Base-by-base conservation (phyloP, 2,797 vertebrate species). In the Malurus splendens region DNA sequence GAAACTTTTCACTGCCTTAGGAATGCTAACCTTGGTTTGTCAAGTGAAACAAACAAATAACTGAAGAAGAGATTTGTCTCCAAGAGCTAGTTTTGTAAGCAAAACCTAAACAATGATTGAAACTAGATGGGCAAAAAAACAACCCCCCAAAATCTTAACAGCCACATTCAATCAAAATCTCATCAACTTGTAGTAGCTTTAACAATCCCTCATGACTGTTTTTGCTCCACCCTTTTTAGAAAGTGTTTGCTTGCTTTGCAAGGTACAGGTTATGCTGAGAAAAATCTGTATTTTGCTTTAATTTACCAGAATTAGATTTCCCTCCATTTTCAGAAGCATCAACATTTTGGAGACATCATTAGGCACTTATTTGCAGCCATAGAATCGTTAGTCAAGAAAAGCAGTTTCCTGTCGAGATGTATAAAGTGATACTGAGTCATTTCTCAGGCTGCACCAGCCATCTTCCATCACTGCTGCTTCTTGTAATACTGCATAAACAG, bases 231-330 rank as follows among this genome's bases (percentile, higher is more conserved):
- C 16, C 18, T 77, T 59, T 59, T 74, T 25, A 55, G 18, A 30
- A 62, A 3, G 4, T 22, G 36, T 54, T 47, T 50, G n/a, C 39
- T 50, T 71, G 54, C 42, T 80, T 67, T 82, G 14, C 39, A 79
- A 79, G 25, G 20, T 33, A 64, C 4, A 87, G n/a, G 4, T 65
- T 64, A 82, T 32, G 12, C 56, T 48, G 33, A 83, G 36, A 47
- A 87, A 74, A 76, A 81, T 12, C 18, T 1, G 2, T 50, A 64
- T 64, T 91, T 77, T 57, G 30, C 42, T 93, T 82, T 77, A 60
- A 74, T 92, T 79, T 70, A 93, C 56, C 64, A 87, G 59, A 89
- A 86, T 86, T 47, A 83, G 47, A 68, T 78, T 87, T 61, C 47
- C 55, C 57, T 73, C 47, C 20, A 42, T 84, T 90, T 94, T 84